These are phyloP conservation scores for Ascaphus truei DNA, from an alignment of 2,113 vertebrate genomes.

Conservation along the genomic window DNA sequence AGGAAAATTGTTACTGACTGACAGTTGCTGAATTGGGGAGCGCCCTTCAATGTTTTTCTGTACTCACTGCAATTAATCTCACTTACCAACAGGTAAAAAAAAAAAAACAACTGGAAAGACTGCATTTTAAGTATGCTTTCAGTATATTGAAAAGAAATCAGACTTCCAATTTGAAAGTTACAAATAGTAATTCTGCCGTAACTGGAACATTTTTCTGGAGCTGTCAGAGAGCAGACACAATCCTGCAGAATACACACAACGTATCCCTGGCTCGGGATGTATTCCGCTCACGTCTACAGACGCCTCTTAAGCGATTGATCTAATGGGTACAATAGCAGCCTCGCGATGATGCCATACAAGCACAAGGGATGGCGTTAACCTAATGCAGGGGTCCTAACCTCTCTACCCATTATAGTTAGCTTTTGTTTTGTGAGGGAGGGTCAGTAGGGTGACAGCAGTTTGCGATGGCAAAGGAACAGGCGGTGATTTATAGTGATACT, in stretches of 20 bases:
- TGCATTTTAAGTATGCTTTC: slow-evolving; percentile 5
- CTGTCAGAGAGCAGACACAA: not conserved
- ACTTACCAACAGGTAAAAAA: not conserved
- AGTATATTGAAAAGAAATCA: slow-evolving; percentile 27
- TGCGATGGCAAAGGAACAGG: not conserved
- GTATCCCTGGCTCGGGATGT: not conserved
- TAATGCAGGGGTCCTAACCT: not conserved
- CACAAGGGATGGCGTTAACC: not conserved
- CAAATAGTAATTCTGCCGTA: slow-evolving; percentile 7
- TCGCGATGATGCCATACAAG: not conserved
- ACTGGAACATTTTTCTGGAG: too few relatives aligned
- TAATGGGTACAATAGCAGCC: not conserved
- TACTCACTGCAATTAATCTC: slow-evolving; percentile 25
- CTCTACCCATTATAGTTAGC: not conserved
- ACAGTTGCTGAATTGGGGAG: too few relatives aligned
- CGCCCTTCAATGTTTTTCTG: too few relatives aligned
- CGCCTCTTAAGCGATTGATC: not conserved
- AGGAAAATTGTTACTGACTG: too few relatives aligned
- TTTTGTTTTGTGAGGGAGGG: slow-evolving; percentile 17
- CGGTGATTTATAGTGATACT: slow-evolving; percentile 15
- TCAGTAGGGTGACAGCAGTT: slow-evolving; percentile 25
- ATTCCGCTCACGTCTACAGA: slow-evolving; percentile 6
- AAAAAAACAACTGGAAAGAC: not conserved
- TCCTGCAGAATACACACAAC: not conserved
- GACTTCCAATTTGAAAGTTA: not conserved